A percentile compares a stretch with the other conserved stretches of the same genome.
These are phyloP conservation scores for Dromaius novaehollandiae DNA, from an alignment of 2,113 vertebrate species.

Conservation along the genomic window DNA sequence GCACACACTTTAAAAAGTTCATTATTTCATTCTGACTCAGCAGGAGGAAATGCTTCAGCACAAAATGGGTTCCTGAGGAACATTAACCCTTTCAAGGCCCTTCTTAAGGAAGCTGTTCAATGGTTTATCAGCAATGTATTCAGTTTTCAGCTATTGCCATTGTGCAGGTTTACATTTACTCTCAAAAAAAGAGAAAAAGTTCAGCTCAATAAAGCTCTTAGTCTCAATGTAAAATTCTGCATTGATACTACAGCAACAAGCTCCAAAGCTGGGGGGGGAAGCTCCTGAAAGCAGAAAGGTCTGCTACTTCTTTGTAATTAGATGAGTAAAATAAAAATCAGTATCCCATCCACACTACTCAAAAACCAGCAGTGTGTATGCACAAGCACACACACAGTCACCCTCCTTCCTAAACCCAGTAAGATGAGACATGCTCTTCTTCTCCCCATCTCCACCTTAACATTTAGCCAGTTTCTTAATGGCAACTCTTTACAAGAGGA, in stretches of 20 bases:
- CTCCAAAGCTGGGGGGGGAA: neutral
- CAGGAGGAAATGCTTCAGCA: constrained; percentile 65
- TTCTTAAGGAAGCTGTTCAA: neutral
- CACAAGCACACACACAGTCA: neutral
- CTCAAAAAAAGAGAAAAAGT: neutral
- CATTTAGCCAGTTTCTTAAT: neutral
- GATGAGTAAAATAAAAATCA: neutral
- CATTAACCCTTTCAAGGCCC: constrained; percentile 19
- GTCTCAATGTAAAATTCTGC: neutral
- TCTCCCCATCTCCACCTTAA: neutral
- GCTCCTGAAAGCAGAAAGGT: neutral
- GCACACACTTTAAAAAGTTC: constrained; percentile 24
- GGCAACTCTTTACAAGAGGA: neutral
- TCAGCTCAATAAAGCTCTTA: neutral
- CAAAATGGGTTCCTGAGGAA: constrained; percentile 55
- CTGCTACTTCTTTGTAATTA: neutral
- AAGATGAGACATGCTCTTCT: neutral
- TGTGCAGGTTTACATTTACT: fast-evolving
- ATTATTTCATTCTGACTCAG: constrained; percentile 65
- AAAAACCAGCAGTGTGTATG: fast-evolving
- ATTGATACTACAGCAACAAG: neutral
- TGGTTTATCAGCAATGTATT: neutral
- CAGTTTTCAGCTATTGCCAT: neutral
- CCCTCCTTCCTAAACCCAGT: neutral
- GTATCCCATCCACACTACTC: neutral